Base-by-base conservation (phyloP, 2,888 invertebrate species). In the Apomyelois bistriatella region DNA sequence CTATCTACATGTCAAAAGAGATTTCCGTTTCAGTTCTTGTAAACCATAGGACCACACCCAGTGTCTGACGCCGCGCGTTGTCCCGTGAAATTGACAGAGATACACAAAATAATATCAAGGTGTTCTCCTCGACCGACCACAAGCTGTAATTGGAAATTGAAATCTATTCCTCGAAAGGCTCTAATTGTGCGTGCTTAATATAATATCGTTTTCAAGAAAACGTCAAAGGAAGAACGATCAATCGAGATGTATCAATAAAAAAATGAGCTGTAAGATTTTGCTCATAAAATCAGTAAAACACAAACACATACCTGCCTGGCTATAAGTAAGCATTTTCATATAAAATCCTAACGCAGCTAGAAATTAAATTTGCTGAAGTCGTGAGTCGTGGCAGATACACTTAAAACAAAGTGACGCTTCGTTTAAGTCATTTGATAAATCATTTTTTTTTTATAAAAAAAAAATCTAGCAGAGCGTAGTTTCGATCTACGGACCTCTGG, bases 401-500 rank as follows among this genome's bases (percentile, higher is more conserved):
- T 22, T 2, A 22, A 22, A 22, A 5, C 22, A 3, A 22, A 22
- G 2, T 22, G 22, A 2, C 2, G 2, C 22, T 3, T 22, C 5
- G 22, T 5, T 22, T 2, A 3, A 22, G 22, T 22, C 22, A 22
- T 22, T 22, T 22, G 5, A 22, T 22, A 22, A 2, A 3, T 5
- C 2, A 22, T 5, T 2, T 22, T 3, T 3, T 3, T 3, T 3
- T 22, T 22, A 22, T 22, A 5, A 22, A 22, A 22, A 22, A 22
- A 22, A 22, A 22, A 22, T 3, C 60, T 92, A 92, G 92, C 92
- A 92, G 92, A 93, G 93, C 94, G 92, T 94, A 94, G 94, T 94
- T 94, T 94, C 94, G 93, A 94, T 94, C 94, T 94, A 95, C 95
- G 95, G 95, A 95, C 94, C 95, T 95, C 95, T 95, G 95, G 95